Percentiles rank a stretch among this genome's conserved stretches.
These are phyloP conservation scores for Scalopus aquaticus DNA, from an alignment of 2,113 vertebrate species.

Conservation along the genomic window DNA sequence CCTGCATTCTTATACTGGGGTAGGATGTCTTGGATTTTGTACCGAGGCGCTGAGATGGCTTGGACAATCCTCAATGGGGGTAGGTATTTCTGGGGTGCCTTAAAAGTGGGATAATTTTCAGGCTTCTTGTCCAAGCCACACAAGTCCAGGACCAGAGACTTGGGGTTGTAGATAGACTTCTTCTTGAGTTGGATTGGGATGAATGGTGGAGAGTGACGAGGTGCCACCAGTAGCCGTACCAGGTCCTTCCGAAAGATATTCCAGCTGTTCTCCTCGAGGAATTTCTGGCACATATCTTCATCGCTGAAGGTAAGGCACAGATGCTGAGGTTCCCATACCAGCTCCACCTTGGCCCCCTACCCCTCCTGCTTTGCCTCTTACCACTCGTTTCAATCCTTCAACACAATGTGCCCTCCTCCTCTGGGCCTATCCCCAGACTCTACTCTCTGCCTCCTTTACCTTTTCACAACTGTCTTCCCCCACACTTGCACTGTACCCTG, in stretches of 20 bases:
- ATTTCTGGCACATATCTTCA: slow-evolving; percentile 73
- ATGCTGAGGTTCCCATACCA: background rate
- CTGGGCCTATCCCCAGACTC: background rate
- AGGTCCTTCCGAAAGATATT: slow-evolving; percentile 76
- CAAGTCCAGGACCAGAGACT: slow-evolving; percentile 52
- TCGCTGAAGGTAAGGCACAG: slow-evolving; percentile 65
- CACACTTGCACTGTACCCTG: background rate
- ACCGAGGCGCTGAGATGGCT: slow-evolving; percentile 53
- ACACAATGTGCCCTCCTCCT: background rate
- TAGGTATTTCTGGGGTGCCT: slow-evolving; percentile 50
- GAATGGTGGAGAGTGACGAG: background rate
- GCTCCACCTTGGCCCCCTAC: background rate
- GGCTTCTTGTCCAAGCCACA: slow-evolving; percentile 18
- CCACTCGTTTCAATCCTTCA: background rate
- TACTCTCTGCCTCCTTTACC: background rate
- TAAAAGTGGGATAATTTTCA: slow-evolving; percentile 18
- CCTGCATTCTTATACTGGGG: slow-evolving; percentile 66
- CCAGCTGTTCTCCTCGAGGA: slow-evolving; percentile 79
- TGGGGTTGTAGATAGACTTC: slow-evolving; percentile 10
- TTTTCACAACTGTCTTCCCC: background rate
- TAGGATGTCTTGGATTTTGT: slow-evolving; percentile 65
- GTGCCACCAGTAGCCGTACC: slow-evolving; percentile 48
- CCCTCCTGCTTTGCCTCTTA: background rate
- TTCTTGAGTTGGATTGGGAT: background rate
- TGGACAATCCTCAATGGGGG: slow-evolving; percentile 69